Evolutionary conservation across 1,140 invertebrate species (phyloP), one percentile per base, ranked within the genome.

Genomic region (Cephus cinctus): DNA sequence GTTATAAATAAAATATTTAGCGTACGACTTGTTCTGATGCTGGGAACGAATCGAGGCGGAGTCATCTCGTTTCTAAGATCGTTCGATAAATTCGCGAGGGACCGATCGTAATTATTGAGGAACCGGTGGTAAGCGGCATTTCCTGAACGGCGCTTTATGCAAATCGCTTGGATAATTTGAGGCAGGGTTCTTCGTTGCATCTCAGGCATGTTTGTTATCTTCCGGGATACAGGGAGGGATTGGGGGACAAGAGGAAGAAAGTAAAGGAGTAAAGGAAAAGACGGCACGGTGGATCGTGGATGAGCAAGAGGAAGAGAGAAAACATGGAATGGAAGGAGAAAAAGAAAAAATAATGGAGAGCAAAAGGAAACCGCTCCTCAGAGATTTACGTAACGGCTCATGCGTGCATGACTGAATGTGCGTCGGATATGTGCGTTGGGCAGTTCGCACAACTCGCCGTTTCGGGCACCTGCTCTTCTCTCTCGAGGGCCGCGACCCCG

Each of bases 371-470:
- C 14, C 6, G 39, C 1, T 16, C 11, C 11, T 5, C 39, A 19
- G 34, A 36, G 39, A 41, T 41, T 41, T 41, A 41, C 39, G 39
- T 41, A 41, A 41, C 39, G 39, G 18, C 39, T 41, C 6, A 23
- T 20, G 39, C 16, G 35, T 16, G 15, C 39, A 14, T 20, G 39
- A 27, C 39, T 41, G 8, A 8, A 11, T 15, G 8, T 18, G 27
- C 27, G n/a, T n/a, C n/a, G n/a, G n/a, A n/a, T n/a, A n/a, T n/a
- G n/a, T n/a, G n/a, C n/a, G n/a, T n/a, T n/a, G n/a, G 6, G 6
- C 25, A n/a, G n/a, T 6, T n/a, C 25, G 25, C n/a, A 6, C 25
- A 27, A n/a, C 25, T 27, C 25, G 35, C 9, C 11, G 35, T 19
- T 41, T 41, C 11, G 39, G 39, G 39, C 39, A 41, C 39, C 39